These are phyloP conservation scores for Brachionus rubens DNA, from an alignment of 1,140 invertebrate species.

Conservation along the genomic window DNA sequence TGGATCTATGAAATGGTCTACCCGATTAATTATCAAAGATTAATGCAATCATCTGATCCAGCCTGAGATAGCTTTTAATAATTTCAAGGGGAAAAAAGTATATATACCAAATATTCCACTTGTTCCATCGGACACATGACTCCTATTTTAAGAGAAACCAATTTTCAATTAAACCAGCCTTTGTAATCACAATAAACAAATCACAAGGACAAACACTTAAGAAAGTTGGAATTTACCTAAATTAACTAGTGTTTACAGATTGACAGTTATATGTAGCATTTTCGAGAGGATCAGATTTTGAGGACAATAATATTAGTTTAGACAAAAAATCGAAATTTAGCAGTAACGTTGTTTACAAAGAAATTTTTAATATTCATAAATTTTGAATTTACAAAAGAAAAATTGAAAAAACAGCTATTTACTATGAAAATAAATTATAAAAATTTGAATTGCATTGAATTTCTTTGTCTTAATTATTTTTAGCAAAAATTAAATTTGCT, in stretches of 20 bases:
- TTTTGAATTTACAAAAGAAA: no score
- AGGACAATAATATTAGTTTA: not conserved
- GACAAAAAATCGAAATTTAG: slow-evolving; percentile 4
- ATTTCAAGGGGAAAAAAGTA: slow-evolving; percentile 47
- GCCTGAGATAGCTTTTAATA: slow-evolving; percentile 47
- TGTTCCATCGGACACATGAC: slow-evolving; percentile 48
- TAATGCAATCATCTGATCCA: slow-evolving; percentile 49
- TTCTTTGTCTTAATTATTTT: no score
- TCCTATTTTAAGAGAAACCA: slow-evolving; percentile 61
- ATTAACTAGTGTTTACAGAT: slow-evolving; percentile 48
- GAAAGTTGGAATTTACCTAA: slow-evolving; percentile 49
- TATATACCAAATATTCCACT: slow-evolving; percentile 50
- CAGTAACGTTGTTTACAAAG: not conserved
- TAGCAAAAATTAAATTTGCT: no score
- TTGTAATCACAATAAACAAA: slow-evolving; percentile 52
- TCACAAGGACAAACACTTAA: slow-evolving; percentile 52
- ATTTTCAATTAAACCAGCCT: slow-evolving; percentile 60
- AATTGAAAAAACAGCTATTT: no score
- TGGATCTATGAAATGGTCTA: slow-evolving; percentile 58
- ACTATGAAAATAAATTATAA: no score
- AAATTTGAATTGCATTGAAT: no score
- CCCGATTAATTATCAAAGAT: slow-evolving; percentile 52
- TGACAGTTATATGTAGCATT: slow-evolving; percentile 52
- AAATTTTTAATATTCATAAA: no score
- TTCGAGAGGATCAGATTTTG: slow-evolving; percentile 47